Conservation (phyloP, 2,113 vertebrate species). For the Phocoena sinus region DNA sequence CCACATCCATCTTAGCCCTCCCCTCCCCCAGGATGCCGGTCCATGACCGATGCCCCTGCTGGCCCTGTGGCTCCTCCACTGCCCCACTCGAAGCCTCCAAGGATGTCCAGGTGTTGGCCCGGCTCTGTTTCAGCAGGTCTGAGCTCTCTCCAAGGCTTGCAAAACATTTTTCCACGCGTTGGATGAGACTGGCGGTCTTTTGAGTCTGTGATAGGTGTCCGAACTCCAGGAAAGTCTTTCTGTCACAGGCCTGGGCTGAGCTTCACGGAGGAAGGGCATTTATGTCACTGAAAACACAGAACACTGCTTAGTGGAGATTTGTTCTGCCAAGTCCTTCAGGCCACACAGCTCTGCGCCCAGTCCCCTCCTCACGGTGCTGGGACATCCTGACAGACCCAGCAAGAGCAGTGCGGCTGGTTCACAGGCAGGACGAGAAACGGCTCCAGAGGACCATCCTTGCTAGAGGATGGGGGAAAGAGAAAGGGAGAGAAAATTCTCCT, state of each 20-base stretch:
- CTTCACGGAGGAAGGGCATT: background rate
- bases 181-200: background rate
- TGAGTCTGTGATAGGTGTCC: background rate
- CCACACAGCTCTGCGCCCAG: slow-evolving; percentile 56
- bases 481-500: background rate
- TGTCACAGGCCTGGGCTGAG: background rate
- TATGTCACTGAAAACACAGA: slow-evolving; percentile 25
- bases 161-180: background rate
- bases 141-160: background rate
- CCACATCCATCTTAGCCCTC: background rate
- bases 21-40: background rate
- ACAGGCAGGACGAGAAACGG: slow-evolving; percentile 24
- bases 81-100: background rate
- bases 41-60: background rate
- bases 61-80: background rate
- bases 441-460: background rate
- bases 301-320: slow-evolving; percentile 65
- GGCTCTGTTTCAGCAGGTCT: background rate
- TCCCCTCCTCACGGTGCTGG: slow-evolving; percentile 35
- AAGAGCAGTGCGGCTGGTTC: slow-evolving; percentile 45
- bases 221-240: background rate
- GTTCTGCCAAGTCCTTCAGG: slow-evolving; percentile 71
- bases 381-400: slow-evolving; percentile 6
- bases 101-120: background rate
- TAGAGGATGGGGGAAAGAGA: background rate